A percentile compares a stretch with the other conserved stretches of the same genome.
Evolutionary conservation across 2,888 invertebrate genomes (phyloP).

Genomic region (Mellilla xanthometata): DNA sequence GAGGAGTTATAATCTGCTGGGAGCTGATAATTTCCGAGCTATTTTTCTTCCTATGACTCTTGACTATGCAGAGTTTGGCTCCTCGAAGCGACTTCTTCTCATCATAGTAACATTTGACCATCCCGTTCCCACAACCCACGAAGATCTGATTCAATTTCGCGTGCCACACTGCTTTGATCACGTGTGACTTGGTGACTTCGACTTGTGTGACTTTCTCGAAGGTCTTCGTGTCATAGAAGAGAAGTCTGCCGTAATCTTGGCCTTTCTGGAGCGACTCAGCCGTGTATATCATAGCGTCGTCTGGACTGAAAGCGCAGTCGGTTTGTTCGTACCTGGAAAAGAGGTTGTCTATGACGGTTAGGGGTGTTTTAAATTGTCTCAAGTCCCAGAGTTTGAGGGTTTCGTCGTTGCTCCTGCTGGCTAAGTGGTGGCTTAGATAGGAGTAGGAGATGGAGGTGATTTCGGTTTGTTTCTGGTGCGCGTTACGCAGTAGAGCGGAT

Average conservation of each 20-base stretch:
- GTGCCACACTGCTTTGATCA: slow-evolving; percentile 97
- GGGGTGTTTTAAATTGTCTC: slow-evolving; percentile 89
- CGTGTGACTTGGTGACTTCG: slow-evolving; percentile 89
- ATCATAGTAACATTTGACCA: slow-evolving; percentile 95
- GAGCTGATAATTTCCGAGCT: slow-evolving; percentile 94
- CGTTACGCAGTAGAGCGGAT: slow-evolving; percentile 88
- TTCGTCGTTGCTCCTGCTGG: slow-evolving; percentile 94
- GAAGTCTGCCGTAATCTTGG: slow-evolving; percentile 84
- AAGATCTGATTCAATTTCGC: slow-evolving; percentile 98
- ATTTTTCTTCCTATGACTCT: slow-evolving; percentile 89
- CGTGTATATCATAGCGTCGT: slow-evolving; percentile 94
- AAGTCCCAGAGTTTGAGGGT: slow-evolving; percentile 98
- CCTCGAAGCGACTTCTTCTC: slow-evolving; percentile 93
- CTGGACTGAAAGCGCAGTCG: slow-evolving; percentile 94
- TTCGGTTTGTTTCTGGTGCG: slow-evolving; percentile 91
- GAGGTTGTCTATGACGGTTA: slow-evolving; percentile 86
- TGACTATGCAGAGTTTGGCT: slow-evolving; percentile 94
- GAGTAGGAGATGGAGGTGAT: slow-evolving; percentile 94
- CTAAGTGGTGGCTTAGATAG: slow-evolving; percentile 90
- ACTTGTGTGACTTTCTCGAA: slow-evolving; percentile 89
- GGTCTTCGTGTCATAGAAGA: slow-evolving; percentile 91
- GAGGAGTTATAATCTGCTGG: slow-evolving; percentile 97
- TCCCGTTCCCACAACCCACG: slow-evolving; percentile 95
- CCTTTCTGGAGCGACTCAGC: slow-evolving; percentile 90
- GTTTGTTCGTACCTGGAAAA: slow-evolving; percentile 93